These are phyloP conservation scores for Crotalus horridus DNA, from an alignment of 2,113 vertebrate species.

Conservation along the genomic window DNA sequence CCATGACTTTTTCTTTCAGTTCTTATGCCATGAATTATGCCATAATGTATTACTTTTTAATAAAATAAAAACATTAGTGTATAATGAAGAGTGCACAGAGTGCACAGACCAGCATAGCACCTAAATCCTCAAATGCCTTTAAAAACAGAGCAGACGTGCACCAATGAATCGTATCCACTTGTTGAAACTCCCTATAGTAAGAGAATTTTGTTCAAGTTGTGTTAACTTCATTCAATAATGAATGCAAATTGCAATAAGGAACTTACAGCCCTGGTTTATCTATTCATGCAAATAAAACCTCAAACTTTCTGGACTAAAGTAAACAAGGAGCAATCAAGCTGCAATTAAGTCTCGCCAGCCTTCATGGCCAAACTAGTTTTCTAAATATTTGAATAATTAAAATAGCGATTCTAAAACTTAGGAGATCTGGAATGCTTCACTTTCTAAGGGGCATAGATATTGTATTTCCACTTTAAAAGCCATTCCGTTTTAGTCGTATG, in stretches of 20 bases:
- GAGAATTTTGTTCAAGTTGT: background rate
- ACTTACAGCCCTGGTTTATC: too few species aligned
- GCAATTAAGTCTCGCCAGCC: background rate
- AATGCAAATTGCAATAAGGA: background rate
- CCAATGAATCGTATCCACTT: background rate
- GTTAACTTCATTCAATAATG: background rate
- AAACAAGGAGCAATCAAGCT: background rate
- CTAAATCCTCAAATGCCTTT: background rate
- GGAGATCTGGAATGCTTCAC: background rate
- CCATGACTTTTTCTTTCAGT: background rate
- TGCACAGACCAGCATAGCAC: background rate
- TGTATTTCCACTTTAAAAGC: background rate
- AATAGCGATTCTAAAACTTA: background rate
- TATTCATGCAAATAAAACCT: background rate
- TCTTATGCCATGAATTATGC: background rate
- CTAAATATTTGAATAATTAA: conserved; percentile 26
- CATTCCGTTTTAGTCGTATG: background rate
- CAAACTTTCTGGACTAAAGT: background rate
- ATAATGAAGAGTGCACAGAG: background rate
- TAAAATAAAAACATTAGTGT: background rate
- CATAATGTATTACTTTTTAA: background rate
- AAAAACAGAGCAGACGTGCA: background rate
- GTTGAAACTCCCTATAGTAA: background rate
- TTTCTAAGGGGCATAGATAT: background rate
- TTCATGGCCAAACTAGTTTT: conserved; percentile 23